A percentile compares a stretch with the other conserved stretches of the same genome.
phyloP scores from a whole-genome alignment of 2,888 invertebrate species.

The Alviniconcha strummeri region DNA sequence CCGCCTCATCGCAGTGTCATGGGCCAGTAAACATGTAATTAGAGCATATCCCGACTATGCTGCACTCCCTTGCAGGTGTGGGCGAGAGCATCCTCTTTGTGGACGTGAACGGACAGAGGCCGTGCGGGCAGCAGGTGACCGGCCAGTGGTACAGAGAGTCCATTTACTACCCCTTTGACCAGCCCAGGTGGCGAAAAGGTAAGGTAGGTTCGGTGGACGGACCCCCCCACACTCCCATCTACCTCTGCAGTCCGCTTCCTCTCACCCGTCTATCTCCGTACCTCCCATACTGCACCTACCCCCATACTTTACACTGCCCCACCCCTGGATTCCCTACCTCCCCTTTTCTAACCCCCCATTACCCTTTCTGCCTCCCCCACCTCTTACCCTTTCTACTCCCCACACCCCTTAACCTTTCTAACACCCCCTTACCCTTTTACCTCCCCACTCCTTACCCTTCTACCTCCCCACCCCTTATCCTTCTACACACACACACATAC shows the following conservation, averaged over 20 bases:
- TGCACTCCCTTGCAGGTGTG: not conserved
- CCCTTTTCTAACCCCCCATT: not conserved
- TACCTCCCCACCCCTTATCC: not conserved
- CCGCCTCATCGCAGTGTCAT: too few relatives aligned
- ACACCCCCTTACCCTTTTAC: not conserved
- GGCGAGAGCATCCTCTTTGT: not conserved
- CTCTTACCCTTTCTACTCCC: not conserved
- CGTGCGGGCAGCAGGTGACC: not conserved
- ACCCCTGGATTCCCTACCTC: not conserved
- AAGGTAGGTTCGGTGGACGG: too few relatives aligned
- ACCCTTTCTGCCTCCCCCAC: not conserved
- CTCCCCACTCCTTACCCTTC: not conserved
- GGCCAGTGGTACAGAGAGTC: not conserved
- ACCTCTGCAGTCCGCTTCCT: not conserved
- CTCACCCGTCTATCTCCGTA: not conserved
- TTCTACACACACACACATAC: not conserved
- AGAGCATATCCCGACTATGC: too few relatives aligned
- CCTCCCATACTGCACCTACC: too few relatives aligned
- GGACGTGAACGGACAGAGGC: slow-evolving; percentile 1
- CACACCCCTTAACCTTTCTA: not conserved
- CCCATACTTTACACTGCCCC: too few relatives aligned
- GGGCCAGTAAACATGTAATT: too few relatives aligned
- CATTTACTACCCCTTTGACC: not conserved
- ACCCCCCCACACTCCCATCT: not conserved
- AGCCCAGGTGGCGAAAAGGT: slow-evolving; percentile 9